Percentiles rank a stretch among this genome's conserved stretches.
phyloP scores from a whole-genome alignment of 1,140 invertebrate genomes.

The Himalopsyche phryganea region DNA sequence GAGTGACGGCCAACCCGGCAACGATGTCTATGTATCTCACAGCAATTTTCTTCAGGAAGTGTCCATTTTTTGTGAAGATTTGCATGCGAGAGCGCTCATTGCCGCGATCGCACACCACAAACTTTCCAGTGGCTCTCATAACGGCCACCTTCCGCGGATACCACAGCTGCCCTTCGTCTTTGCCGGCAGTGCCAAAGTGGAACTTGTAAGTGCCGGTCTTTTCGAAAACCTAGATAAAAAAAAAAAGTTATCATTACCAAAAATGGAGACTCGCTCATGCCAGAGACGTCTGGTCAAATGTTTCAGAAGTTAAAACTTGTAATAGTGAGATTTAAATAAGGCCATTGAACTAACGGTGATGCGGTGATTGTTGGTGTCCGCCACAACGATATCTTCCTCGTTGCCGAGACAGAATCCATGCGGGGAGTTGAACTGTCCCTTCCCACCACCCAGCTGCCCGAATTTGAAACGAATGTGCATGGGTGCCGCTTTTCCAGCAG shows the following conservation, averaged over 20 bases:
- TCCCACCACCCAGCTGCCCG: slow-evolving; percentile 84
- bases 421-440: slow-evolving; percentile 93
- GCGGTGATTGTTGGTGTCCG: slow-evolving; percentile 94
- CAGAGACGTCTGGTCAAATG: no score
- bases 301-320: no score
- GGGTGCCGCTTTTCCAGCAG: slow-evolving; percentile 65
- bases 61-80: slow-evolving; percentile 85
- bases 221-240: slow-evolving; percentile 70
- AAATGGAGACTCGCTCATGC: no score
- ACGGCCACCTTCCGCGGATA: slow-evolving; percentile 95
- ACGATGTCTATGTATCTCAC: slow-evolving; percentile 94
- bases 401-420: slow-evolving; percentile 94
- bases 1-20: slow-evolving; percentile 89
- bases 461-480: slow-evolving; percentile 92
- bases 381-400: slow-evolving; percentile 92
- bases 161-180: slow-evolving; percentile 94
- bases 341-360: slow-evolving; percentile 71
- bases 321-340: no score
- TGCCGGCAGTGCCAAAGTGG: slow-evolving; percentile 85
- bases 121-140: slow-evolving; percentile 81
- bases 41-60: slow-evolving; percentile 89
- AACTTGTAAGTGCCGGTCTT: slow-evolving; percentile 85
- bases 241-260: no score
- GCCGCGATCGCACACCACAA: slow-evolving; percentile 94
- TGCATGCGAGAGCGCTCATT: slow-evolving; percentile 96